Conservation (phyloP, 1,140 invertebrate species). For the Eueides isabella region DNA sequence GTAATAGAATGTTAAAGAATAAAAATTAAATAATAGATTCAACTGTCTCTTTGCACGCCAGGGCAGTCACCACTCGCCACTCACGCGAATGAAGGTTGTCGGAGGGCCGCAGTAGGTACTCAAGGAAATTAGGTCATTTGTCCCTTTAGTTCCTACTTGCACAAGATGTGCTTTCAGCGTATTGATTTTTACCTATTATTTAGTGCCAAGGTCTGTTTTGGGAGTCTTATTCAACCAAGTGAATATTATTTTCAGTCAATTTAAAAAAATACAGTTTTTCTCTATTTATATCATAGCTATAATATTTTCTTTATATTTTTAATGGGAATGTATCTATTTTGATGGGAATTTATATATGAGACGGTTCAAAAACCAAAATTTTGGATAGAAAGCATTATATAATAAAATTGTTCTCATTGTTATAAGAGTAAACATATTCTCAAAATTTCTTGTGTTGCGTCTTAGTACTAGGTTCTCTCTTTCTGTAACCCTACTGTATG, state of each 20-base stretch:
- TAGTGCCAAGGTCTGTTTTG: background rate
- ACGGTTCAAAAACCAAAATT: too few species aligned
- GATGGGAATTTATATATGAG: too few species aligned
- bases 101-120: conserved; percentile 50
- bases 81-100: conserved; percentile 59
- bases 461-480: too few species aligned
- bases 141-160: conserved; percentile 59
- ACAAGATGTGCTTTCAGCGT: conserved; percentile 44
- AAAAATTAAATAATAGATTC: conserved; percentile 28
- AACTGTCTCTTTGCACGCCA: conserved; percentile 42
- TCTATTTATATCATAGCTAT: too few species aligned
- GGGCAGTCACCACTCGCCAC: conserved; percentile 46
- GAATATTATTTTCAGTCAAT: background rate
- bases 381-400: too few species aligned
- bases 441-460: too few species aligned
- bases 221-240: background rate
- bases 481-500: too few species aligned
- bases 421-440: too few species aligned
- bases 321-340: too few species aligned
- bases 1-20: background rate
- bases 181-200: conserved; percentile 43
- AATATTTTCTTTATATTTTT: too few species aligned
- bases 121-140: conserved; percentile 77
- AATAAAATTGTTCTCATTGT: too few species aligned
- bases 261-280: background rate